These are phyloP conservation scores for Drosophila trapezifrons DNA, from an alignment of 1,140 invertebrate genomes.

Conservation along the genomic window DNA sequence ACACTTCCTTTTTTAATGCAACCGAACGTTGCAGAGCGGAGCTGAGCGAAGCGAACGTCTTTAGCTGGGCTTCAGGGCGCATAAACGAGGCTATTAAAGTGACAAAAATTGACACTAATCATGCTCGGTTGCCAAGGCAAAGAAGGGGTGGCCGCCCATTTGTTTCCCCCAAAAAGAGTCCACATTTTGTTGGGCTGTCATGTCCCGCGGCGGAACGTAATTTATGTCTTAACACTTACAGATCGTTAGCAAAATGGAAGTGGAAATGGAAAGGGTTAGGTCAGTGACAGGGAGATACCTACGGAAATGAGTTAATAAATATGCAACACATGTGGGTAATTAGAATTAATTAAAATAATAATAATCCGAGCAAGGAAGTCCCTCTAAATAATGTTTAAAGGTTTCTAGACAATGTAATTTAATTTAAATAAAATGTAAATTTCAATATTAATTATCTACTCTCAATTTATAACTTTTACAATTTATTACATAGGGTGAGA, in stretches of 20 bases:
- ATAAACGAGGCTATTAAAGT: slow-evolving; percentile 76
- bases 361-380: not conserved
- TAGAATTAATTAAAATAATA: not conserved
- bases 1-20: slow-evolving; percentile 76
- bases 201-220: slow-evolving; percentile 58
- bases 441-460: too few relatives aligned
- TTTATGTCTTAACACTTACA: slow-evolving; percentile 68
- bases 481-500: not conserved
- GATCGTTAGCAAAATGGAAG: slow-evolving; percentile 43
- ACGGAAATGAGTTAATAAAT: slow-evolving; percentile 17
- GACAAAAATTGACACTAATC: slow-evolving; percentile 82
- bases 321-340: slow-evolving; percentile 6
- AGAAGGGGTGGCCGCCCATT: slow-evolving; percentile 72
- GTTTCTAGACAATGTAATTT: too few relatives aligned
- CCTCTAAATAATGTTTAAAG: too few relatives aligned
- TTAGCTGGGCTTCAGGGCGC: slow-evolving; percentile 27
- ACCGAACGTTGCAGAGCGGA: slow-evolving; percentile 25
- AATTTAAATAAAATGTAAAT: too few relatives aligned
- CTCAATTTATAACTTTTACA: not conserved
- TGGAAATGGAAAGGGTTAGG: slow-evolving; percentile 18
- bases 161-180: slow-evolving; percentile 40
- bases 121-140: slow-evolving; percentile 64
- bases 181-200: slow-evolving; percentile 70
- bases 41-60: slow-evolving; percentile 9
- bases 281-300: not conserved